Evolutionary conservation across 2,888 invertebrate species (phyloP), one percentile per base, ranked within the genome.

Genomic region (Crematogaster levior): DNA sequence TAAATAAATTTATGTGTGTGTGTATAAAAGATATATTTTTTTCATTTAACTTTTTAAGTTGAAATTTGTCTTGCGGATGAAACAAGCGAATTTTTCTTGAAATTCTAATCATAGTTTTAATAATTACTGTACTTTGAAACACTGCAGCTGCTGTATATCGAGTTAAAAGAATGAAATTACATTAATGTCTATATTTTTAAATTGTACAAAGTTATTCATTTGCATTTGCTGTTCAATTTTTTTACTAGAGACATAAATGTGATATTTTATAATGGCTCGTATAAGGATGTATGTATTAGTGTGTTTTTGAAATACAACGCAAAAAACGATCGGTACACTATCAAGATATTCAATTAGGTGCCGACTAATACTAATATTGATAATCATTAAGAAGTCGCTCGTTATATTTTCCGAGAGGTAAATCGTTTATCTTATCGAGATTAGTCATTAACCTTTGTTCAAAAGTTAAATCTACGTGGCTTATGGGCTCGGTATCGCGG

Each of bases 361-460:
- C 18, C 60, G 21, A 21, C 30, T 77, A 66, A 77, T 18, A 27
- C 27, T 51, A 43, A 61, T 18, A 7, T 66, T 27, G 56, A 40
- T 68, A 77, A 53, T 77, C 1, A 18, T 56, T 46, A 68, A 68
- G 30, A 77, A 68, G 34, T 77, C 43, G 56, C 68, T 56, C 56
- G 68, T 77, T 65, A 68, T 58, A 77, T 77, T 68, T 77, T 68
- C 3, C 43, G 4, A 18, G 3, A 40, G 40, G 18, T 56, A 53
- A 68, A 68, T 34, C 30, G 40, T 68, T 77, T 77, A 68, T 77
- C 43, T 58, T 48, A 68, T 77, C 77, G 43, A 68, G 43, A 77
- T 68, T 68, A 68, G 34, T 43, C 56, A 77, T 68, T 68, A 77
- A 61, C 68, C 56, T 77, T 77, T 77, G 56, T 77, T 77, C 56